Percentiles rank a stretch among this genome's conserved stretches.
These are phyloP conservation scores for Andrena chrysosceles DNA, from an alignment of 2,888 invertebrate genomes.

Conservation along the genomic window DNA sequence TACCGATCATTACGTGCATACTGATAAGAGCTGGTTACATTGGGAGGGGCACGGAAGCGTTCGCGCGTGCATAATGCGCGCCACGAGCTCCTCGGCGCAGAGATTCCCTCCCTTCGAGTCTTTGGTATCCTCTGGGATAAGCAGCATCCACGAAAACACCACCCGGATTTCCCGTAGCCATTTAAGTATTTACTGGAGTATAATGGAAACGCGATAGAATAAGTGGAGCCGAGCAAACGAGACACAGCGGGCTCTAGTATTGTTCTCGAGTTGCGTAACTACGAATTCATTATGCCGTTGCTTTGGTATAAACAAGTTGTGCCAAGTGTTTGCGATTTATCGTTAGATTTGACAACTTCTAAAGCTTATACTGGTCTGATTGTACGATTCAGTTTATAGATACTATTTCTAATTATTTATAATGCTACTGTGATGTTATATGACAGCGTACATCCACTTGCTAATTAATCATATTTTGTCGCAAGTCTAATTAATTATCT, in stretches of 20 bases:
- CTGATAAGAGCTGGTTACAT: slow-evolving; percentile 37
- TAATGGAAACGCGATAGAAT: slow-evolving; percentile 43
- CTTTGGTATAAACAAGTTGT: slow-evolving; percentile 8
- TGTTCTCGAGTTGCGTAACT: slow-evolving; percentile 27
- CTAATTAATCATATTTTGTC: too few relatives aligned
- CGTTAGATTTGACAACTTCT: neutral
- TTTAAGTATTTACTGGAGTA: slow-evolving; percentile 13
- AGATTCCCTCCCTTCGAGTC: neutral
- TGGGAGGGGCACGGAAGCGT: slow-evolving; percentile 9
- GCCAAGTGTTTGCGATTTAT: slow-evolving; percentile 4
- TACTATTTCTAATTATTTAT: too few relatives aligned
- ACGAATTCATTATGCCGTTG: slow-evolving; percentile 26
- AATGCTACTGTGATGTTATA: too few relatives aligned
- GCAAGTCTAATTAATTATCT: too few relatives aligned
- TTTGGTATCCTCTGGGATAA: neutral
- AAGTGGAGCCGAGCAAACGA: slow-evolving; percentile 8
- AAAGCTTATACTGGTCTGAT: neutral
- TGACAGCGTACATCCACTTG: too few relatives aligned
- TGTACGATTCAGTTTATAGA: neutral
- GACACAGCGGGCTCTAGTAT: neutral
- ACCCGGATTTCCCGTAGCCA: neutral
- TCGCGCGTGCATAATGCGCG: slow-evolving; percentile 3
- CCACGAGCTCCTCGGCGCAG: slow-evolving; percentile 2
- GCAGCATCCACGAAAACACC: neutral
- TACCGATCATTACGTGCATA: slow-evolving; percentile 36